Base-by-base conservation (phyloP, 2,888 invertebrate species). In the Cephus spinipes region DNA sequence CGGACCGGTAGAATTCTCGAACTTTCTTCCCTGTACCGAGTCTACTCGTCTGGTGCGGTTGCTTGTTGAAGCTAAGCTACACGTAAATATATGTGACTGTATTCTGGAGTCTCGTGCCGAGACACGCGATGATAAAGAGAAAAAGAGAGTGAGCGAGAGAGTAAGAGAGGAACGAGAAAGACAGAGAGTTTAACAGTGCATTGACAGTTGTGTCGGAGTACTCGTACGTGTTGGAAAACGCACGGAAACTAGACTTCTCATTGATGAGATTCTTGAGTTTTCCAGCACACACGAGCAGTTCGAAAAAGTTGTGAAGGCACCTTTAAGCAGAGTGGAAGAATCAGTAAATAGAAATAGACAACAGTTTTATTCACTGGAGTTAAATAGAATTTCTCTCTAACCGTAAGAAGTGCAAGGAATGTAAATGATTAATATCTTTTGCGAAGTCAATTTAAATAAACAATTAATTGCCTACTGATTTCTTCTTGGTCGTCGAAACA, bases 91-190 rank as follows among this genome's bases (percentile, higher is more conserved):
- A 23, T 23, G 23, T 9, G 9, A 55, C 1, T 55, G 6, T 55
- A 55, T 55, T 55, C 23, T 55, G 15, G 23, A 55, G 77, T 77
- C 74, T 81, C 80, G 78, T 76, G 80, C 77, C 69, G 74, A 73
- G 76, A 82, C 81, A 81, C 82, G 79, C 82, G 82, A 81, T 78
- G 33, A 68, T 31, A 32, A 15, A 69, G 31, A 32, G 34, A 15
- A 74, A 23, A 23, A 23, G 6, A 55, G 55, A 68, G 23, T 30
- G 34, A 12, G 75, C 4, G 12, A 12, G 11, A 55, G 55, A 40
- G 40, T 68, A 76, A 31, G 69, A 34, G 12, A 76, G 69, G 12
- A 12, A 55, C n/a, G 33, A 32, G n/a, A 32, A 71, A 30, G 6
- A 73, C 40, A 36, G 55, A 68, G 77, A 73, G 40, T 33, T 34